Base-by-base conservation (phyloP, 2,888 invertebrate species). In the Metellina segmentata region DNA sequence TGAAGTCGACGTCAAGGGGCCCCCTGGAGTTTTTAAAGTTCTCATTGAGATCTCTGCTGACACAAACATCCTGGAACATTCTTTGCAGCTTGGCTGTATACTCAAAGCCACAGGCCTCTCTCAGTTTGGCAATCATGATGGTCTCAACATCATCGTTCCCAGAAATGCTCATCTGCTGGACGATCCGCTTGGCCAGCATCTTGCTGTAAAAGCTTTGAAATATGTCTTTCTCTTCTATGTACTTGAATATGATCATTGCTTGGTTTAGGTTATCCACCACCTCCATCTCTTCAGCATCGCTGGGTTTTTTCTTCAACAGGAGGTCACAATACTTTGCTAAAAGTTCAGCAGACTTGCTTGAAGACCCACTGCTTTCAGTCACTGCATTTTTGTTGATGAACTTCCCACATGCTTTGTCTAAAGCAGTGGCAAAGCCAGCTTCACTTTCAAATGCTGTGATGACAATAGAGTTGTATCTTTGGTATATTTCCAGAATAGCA, bases 171-270 rank as follows among this genome's bases (percentile, higher is more conserved):
- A 99, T 71, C 7, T 87, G 87, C 51, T 91, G 98, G 1, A 99
- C 99, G 94, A 99, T 96, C 91, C 99, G 96, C 95, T 99, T 99
- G 70, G 99, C 99, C 94, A 99, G 96, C 98, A 99, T 99, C 96
- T 99, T 99, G 95, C 98, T 98, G 96, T 99, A 99, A 95, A 99
- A 99, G 96, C 99, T 99, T 95, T 99, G 99, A 96, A 99, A 99
- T 87, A 99, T 99, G 95, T 99, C 99, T 95, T 99, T 99, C 95
- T 99, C 99, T 95, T 99, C 99, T 93, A 99, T 98, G 95, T 99
- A 99, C 95, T 99, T 99, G 96, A 99, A 99, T 87, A 99, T 99
- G 93, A 99, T 98, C 99, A 99, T 99, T 95, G 99, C 99, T 97
- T 99, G 98, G 95, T 98, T 98, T 52, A 99, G 96, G 81, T 98